phyloP scores from a whole-genome alignment of 2,113 vertebrate species.

The Rostratula benghalensis region DNA sequence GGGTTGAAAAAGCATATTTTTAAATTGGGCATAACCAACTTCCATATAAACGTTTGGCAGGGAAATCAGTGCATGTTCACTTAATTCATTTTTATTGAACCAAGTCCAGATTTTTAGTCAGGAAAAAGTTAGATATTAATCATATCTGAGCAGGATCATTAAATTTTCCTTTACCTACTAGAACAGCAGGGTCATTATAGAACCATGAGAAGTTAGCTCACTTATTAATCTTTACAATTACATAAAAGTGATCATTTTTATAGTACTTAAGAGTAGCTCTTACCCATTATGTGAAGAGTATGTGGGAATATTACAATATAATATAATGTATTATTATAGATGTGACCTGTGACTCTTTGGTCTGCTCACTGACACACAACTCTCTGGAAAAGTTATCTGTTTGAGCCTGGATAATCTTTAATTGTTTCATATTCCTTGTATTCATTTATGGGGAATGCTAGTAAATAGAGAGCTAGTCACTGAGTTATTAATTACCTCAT shows the following conservation, averaged over 20 bases:
- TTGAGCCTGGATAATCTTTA: constrained; percentile 60
- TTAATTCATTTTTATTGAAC: constrained; percentile 78
- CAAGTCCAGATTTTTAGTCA: constrained; percentile 71
- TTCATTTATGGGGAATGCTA: neutral
- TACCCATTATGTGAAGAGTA: constrained; percentile 53
- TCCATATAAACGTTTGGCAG: constrained; percentile 67
- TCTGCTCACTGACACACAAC: constrained; percentile 36
- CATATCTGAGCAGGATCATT: constrained; percentile 71
- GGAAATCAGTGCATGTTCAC: constrained; percentile 65
- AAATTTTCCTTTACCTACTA: constrained; percentile 73
- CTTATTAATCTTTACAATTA: constrained; percentile 74
- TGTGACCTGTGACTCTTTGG: constrained; percentile 65
- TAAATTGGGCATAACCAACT: constrained; percentile 66
- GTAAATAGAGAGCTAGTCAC: constrained; percentile 44
- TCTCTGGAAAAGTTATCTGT: constrained; percentile 34
- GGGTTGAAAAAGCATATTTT: constrained; percentile 68
- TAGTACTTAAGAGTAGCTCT: constrained; percentile 67
- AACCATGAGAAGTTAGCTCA: constrained; percentile 72
- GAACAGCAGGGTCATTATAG: constrained; percentile 68
- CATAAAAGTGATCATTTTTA: constrained; percentile 74
- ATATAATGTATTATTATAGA: constrained; percentile 64
- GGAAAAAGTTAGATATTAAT: constrained; percentile 74
- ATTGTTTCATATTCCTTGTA: constrained; percentile 39
- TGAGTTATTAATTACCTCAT: constrained; percentile 64
- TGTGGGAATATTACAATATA: constrained; percentile 51